phyloP scores from a whole-genome alignment of 1,140 invertebrate species.

The Homarus americanus region DNA sequence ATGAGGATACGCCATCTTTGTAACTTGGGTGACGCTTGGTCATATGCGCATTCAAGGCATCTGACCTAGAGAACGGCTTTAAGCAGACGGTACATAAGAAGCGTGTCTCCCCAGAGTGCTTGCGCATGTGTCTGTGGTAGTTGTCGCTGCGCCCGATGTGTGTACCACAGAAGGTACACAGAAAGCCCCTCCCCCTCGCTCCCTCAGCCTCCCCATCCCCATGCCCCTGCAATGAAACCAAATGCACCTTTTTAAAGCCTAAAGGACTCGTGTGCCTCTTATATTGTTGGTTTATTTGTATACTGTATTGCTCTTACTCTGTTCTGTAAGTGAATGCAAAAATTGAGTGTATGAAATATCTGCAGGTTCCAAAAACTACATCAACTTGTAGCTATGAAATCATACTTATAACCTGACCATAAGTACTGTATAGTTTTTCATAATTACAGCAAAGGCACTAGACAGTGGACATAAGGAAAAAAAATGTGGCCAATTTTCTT shows the following conservation, averaged over 20 bases:
- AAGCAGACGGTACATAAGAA: conserved; percentile 79
- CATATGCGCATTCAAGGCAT: conserved; percentile 75
- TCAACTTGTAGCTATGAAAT: no score
- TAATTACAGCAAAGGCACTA: no score
- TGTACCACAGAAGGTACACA: conserved; percentile 31
- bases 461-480: no score
- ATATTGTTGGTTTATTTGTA: neutral
- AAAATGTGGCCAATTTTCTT: no score
- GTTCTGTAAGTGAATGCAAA: no score
- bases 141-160: conserved; percentile 51
- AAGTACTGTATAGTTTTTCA: no score
- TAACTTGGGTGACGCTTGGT: conserved; percentile 59
- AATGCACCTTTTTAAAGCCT: conserved; percentile 36
- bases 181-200: conserved; percentile 49
- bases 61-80: conserved; percentile 78
- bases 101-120: conserved; percentile 76
- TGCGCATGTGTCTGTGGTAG: conserved; percentile 54
- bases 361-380: no score
- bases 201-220: conserved; percentile 52
- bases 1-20: conserved; percentile 17
- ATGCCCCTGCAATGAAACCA: conserved; percentile 39
- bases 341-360: no score
- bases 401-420: no score
- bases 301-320: neutral
- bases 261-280: neutral